These are phyloP conservation scores for Dyspetes luteomarginatus DNA, from an alignment of 2,888 invertebrate genomes.

Conservation along the genomic window DNA sequence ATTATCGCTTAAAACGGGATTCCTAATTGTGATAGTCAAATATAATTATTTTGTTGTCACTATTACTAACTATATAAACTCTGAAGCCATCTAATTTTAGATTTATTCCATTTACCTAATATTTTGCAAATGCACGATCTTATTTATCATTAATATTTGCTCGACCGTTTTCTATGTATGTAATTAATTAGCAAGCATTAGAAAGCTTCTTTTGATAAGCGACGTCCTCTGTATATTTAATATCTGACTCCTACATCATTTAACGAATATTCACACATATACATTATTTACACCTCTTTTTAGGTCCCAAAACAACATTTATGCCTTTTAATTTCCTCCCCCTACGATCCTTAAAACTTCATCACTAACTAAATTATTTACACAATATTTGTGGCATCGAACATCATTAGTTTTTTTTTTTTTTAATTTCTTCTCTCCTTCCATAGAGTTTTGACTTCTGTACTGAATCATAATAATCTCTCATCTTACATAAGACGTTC, in stretches of 20 bases:
- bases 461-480: conserved; percentile 52
- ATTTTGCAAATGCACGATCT: background rate
- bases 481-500: conserved; percentile 59
- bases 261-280: conserved; percentile 79
- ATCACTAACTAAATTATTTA: conserved; percentile 60
- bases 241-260: conserved; percentile 47
- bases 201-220: conserved; percentile 34
- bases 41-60: conserved; percentile 19
- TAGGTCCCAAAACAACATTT: conserved; percentile 64
- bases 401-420: conserved; percentile 51
- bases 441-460: conserved; percentile 33
- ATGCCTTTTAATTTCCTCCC: conserved; percentile 32
- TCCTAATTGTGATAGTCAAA: conserved; percentile 38
- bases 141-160: conserved; percentile 42
- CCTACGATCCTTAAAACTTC: background rate
- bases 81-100: conserved; percentile 49
- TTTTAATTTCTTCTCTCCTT: conserved; percentile 21
- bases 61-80: conserved; percentile 51
- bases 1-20: conserved; percentile 26
- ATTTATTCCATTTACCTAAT: conserved; percentile 2
- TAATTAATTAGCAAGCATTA: conserved; percentile 29
- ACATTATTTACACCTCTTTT: conserved; percentile 77
- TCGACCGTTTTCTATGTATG: conserved; percentile 32
- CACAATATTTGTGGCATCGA: conserved; percentile 66
- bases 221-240: conserved; percentile 49